phyloP scores from a whole-genome alignment of 2,113 vertebrate species.

The Pao palembangensis region DNA sequence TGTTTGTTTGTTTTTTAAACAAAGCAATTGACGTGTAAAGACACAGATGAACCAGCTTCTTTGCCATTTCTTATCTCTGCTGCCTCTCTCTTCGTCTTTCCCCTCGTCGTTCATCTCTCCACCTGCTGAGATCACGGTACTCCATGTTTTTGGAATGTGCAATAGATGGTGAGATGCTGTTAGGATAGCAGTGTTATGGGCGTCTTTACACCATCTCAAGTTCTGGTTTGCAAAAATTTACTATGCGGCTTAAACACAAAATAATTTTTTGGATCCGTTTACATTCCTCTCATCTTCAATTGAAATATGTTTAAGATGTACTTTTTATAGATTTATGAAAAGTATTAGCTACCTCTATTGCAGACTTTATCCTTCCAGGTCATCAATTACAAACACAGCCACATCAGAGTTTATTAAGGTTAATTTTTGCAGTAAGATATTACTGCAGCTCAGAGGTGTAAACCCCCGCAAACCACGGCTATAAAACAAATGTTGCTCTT shows the following conservation, averaged over 20 bases:
- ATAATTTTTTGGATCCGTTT: too few relatives aligned
- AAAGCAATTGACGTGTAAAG: background rate
- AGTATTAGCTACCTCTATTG: conserved; percentile 7
- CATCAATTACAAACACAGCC: background rate
- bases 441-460: conserved; percentile 34
- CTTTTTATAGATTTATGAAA: conserved; percentile 3
- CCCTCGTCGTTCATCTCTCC: background rate
- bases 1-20: too few relatives aligned
- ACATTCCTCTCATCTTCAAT: too few relatives aligned
- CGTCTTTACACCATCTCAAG: too few relatives aligned
- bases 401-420: background rate
- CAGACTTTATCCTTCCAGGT: background rate
- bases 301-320: background rate
- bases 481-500: too few relatives aligned
- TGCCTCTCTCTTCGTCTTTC: background rate
- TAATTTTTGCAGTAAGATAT: conserved; percentile 45
- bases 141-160: conserved; percentile 21
- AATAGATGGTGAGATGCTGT: conserved; percentile 23
- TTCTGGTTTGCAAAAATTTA: too few relatives aligned
- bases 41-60: background rate
- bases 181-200: conserved; percentile 26
- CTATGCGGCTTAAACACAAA: too few relatives aligned
- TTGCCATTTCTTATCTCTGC: background rate
- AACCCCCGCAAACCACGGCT: background rate
- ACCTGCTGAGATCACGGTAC: conserved; percentile 16